phyloP scores from a whole-genome alignment of 2,888 invertebrate species.

The Eupithecia abbreviata region DNA sequence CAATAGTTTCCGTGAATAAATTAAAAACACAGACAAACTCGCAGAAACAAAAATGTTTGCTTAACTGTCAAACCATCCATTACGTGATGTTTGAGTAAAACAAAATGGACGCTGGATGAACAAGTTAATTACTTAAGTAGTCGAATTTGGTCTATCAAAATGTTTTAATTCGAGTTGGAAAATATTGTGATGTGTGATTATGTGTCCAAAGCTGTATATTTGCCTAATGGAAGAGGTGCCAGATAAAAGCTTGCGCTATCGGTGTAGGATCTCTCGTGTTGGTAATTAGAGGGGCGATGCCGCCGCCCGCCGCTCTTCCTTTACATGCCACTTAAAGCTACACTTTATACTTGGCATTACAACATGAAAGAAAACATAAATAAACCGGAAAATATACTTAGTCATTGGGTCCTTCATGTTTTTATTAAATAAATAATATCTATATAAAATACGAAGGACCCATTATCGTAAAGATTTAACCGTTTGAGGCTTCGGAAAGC shows the following conservation, averaged over 20 bases:
- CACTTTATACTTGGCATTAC: constrained; percentile 64
- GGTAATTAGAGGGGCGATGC: constrained; percentile 78
- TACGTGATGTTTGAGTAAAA: constrained; percentile 51
- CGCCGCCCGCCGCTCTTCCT: constrained; percentile 57
- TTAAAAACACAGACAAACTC: constrained; percentile 65
- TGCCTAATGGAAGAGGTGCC: constrained; percentile 81
- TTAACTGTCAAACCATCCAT: constrained; percentile 66
- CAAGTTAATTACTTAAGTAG: constrained; percentile 58
- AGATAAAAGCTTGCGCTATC: constrained; percentile 82
- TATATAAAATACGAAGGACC: too few relatives aligned
- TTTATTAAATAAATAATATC: not conserved
- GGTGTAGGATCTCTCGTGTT: constrained; percentile 62
- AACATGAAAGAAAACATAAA: constrained; percentile 56
- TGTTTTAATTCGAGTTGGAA: constrained; percentile 80
- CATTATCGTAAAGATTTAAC: too few relatives aligned
- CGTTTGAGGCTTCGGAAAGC: too few relatives aligned
- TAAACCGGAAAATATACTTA: not conserved
- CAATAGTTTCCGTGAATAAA: constrained; percentile 61
- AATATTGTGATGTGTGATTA: constrained; percentile 79
- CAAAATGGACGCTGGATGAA: constrained; percentile 62
- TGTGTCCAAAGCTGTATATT: constrained; percentile 79
- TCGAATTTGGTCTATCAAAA: constrained; percentile 79
- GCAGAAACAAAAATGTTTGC: constrained; percentile 71
- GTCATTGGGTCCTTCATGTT: not conserved
- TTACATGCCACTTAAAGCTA: constrained; percentile 78